Base-by-base conservation (phyloP, 2,797 vertebrate species). In the Avahi laniger region DNA sequence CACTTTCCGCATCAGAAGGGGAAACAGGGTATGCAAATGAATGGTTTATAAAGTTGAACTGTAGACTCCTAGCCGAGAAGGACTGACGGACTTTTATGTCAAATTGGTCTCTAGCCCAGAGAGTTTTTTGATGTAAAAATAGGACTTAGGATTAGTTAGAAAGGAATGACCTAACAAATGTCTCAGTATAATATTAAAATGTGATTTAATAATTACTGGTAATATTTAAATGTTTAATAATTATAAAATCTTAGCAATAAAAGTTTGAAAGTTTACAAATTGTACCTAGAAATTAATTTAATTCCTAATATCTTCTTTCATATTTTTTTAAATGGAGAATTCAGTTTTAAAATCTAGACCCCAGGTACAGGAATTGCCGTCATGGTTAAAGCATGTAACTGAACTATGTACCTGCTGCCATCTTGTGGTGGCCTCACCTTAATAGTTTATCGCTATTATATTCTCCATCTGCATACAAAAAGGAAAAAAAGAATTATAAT, bases 351-450 rank as follows among this genome's bases (percentile, higher is more conserved):
- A 91, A 81, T 92, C 12, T 18, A 12, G 6, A 90, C 30, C 20
- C 69, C 2, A 28, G 9, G 43, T 81, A 87, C 94, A 83, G 17
- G 6, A 78, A 75, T 79, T 26, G 35, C 38, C 59, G 83, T 87
- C 26, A 18, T 8, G 12, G 7, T 84, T 90, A 87, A 50, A n/a
- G 7, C 28, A 33, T 50, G 30, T 57, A 70, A 69, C 46, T 94
- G 73, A 95, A 50, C 57, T 41, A 50, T 91, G 85, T 67, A n/a
- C 59, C 79, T 97, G 93, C 96, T 97, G 97, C 96, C 97, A 95
- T 78, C 96, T 98, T 94, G 97, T 97, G 96, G 97, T 89, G n/a
- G 48, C n/a, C 30, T 38, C 67, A 11, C 30, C 59, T 96, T 91
- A 86, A 91, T 94, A 88, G 76, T 61, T 75, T 73, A 79, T 84